Evolutionary conservation across 1,140 invertebrate species (phyloP).

Genomic region (Drosophila watanabei): DNA sequence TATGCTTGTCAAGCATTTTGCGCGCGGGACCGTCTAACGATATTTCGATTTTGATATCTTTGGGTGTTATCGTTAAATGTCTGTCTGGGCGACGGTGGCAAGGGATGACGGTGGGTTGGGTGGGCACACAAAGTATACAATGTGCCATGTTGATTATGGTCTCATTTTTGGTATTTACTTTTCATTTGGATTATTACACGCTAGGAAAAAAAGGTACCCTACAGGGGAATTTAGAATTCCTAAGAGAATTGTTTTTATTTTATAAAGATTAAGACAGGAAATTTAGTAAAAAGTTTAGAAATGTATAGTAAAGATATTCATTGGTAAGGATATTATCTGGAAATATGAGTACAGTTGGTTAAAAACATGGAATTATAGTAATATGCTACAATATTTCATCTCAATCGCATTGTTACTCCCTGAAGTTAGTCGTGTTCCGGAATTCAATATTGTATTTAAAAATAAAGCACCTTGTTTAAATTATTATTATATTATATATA

Average conservation of each 20-base stretch:
- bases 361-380: neutral
- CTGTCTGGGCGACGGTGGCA: constrained; percentile 43
- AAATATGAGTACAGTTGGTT: neutral
- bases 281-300: neutral
- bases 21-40: constrained; percentile 67
- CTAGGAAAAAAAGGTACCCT: constrained; percentile 1
- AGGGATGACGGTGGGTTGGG: neutral
- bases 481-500: too few relatives aligned
- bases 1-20: constrained; percentile 85
- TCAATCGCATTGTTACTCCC: neutral
- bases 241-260: neutral
- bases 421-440: neutral
- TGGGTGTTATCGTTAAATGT: constrained; percentile 83
- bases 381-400: too few relatives aligned
- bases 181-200: constrained; percentile 60
- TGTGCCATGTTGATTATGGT: constrained; percentile 76
- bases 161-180: constrained; percentile 80
- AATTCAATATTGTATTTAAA: neutral
- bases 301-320: neutral
- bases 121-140: constrained; percentile 31
- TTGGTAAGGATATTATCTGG: fast-evolving
- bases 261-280: neutral
- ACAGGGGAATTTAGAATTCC: too few relatives aligned
- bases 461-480: neutral
- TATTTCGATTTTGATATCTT: constrained; percentile 84